Conservation (phyloP, 2,797 vertebrate genomes). For the Spinibarbus caldwelli region DNA sequence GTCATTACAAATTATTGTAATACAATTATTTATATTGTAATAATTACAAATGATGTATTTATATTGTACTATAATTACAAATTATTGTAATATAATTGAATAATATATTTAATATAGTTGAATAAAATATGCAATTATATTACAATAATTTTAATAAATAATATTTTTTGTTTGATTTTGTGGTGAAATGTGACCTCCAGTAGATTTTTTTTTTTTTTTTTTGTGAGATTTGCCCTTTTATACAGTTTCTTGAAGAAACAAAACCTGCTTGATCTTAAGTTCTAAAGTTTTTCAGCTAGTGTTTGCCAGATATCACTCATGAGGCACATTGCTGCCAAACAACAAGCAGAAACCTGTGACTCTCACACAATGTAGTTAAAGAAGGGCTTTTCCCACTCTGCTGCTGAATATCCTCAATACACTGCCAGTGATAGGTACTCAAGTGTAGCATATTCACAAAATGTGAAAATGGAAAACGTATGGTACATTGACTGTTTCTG, state of each 20-base stretch:
- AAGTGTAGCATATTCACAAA: conserved; percentile 1
- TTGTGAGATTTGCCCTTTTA: neutral
- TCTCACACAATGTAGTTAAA: neutral
- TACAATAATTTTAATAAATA: neutral
- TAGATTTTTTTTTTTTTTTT: neutral
- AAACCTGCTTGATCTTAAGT: neutral
- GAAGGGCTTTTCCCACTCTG: conserved; percentile 35
- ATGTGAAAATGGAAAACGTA: neutral
- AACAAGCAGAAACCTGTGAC: neutral
- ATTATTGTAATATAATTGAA: neutral
- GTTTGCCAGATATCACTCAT: neutral
- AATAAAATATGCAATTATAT: neutral
- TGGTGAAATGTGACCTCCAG: neutral
- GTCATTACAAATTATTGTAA: no score
- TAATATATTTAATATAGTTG: neutral
- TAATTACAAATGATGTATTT: neutral
- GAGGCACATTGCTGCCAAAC: neutral
- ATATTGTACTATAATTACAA: neutral
- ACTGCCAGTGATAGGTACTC: conserved; percentile 25
- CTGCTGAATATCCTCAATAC: conserved; percentile 4
- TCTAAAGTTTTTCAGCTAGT: neutral
- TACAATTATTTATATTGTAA: neutral
- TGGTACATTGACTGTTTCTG: neutral
- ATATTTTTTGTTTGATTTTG: neutral
- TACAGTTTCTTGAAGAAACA: neutral